Evolutionary conservation across 1,140 invertebrate species (phyloP).

Genomic region (Mamestra configurata): DNA sequence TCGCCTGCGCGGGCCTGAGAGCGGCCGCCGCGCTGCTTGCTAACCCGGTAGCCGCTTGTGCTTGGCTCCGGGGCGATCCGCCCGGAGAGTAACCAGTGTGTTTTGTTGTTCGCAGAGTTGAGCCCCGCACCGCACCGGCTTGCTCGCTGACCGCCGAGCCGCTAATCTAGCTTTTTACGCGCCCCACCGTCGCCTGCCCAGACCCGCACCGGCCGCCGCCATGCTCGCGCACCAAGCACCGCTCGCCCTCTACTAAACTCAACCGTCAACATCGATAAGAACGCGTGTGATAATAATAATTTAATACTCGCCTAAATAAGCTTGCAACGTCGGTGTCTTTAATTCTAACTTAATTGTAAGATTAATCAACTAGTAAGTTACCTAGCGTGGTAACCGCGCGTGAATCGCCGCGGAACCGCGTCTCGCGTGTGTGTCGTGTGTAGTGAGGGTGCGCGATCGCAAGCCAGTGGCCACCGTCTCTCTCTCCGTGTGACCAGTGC

Average conservation of each 20-base stretch:
- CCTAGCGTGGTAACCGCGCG: constrained; percentile 61
- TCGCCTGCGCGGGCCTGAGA: constrained; percentile 67
- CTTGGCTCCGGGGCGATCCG: constrained; percentile 80
- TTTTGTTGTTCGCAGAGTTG: constrained; percentile 89
- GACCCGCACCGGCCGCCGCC: constrained; percentile 79
- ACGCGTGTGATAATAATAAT: constrained; percentile 87
- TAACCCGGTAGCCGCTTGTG: constrained; percentile 86
- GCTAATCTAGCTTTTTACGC: constrained; percentile 86
- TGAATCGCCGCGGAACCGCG: constrained; percentile 63
- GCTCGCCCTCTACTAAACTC: constrained; percentile 86
- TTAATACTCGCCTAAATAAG: constrained; percentile 87
- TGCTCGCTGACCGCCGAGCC: constrained; percentile 87
- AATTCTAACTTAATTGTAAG: constrained; percentile 84
- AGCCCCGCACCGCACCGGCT: constrained; percentile 86
- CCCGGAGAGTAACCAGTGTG: constrained; percentile 86
- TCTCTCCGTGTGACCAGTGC: constrained; percentile 71
- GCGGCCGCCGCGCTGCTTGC: constrained; percentile 78
- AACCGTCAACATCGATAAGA: constrained; percentile 85
- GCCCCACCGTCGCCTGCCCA: constrained; percentile 81
- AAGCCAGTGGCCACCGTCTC: constrained; percentile 58
- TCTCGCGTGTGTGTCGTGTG: constrained; percentile 73
- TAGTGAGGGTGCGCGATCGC: constrained; percentile 72
- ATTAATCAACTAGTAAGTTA: constrained; percentile 79
- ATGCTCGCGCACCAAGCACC: constrained; percentile 85
- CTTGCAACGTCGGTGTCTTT: constrained; percentile 87